phyloP scores from a whole-genome alignment of 2,113 vertebrate species.

The Chauna torquata region DNA sequence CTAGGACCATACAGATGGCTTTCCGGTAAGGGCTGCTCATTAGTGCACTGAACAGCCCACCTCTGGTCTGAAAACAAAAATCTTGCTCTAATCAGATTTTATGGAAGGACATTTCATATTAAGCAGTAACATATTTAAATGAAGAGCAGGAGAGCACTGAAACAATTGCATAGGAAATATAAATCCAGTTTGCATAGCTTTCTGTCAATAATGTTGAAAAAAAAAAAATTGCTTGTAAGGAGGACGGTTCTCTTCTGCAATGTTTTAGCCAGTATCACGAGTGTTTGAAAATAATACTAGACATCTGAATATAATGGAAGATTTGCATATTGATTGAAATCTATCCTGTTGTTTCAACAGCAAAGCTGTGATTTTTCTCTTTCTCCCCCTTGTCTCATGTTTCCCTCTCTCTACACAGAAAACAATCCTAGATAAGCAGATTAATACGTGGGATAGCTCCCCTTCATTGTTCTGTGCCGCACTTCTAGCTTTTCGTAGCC shows the following conservation, averaged over 20 bases:
- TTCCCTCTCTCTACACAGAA: conserved; percentile 24
- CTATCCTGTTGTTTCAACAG: not conserved
- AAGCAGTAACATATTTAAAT: not conserved
- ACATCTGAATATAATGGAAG: not conserved
- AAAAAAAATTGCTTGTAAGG: not conserved
- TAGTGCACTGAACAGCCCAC: not conserved
- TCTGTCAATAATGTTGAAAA: not conserved
- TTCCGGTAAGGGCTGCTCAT: not conserved
- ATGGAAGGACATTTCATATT: not conserved
- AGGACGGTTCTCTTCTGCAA: not conserved
- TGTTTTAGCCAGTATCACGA: not conserved
- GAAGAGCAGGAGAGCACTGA: not conserved
- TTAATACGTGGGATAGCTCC: conserved; percentile 68
- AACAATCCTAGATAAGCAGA: conserved; percentile 73
- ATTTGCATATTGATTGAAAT: not conserved
- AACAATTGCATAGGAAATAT: not conserved
- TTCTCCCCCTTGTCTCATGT: not conserved
- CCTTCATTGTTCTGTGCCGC: conserved; percentile 70
- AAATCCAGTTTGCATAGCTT: not conserved
- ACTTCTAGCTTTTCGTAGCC: conserved; percentile 75
- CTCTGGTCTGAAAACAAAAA: not conserved
- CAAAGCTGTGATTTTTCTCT: not conserved
- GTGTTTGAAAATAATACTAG: not conserved
- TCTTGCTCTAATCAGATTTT: not conserved
- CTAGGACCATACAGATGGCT: not conserved